Percentiles rank a stretch among this genome's conserved stretches.
phyloP scores from a whole-genome alignment of 2,888 invertebrate genomes.

The Dicycla oo region DNA sequence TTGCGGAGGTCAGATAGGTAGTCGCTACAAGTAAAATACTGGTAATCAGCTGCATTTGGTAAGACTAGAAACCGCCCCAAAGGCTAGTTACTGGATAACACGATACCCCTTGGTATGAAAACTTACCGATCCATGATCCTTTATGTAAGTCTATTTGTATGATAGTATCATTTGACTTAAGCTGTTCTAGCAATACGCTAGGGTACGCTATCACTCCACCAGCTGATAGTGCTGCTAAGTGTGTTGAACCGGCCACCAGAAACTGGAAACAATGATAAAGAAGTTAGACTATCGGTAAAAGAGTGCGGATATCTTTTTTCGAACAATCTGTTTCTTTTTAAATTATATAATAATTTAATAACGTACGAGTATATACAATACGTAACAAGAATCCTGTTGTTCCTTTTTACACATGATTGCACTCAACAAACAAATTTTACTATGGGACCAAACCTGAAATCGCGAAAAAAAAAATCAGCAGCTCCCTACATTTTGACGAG shows the following conservation, averaged over 20 bases:
- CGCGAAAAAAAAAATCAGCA: no score
- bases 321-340: no score
- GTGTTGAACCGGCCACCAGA: slow-evolving; percentile 50
- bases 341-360: no score
- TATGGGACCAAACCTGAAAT: no score
- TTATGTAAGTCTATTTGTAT: slow-evolving; percentile 44
- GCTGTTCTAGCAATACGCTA: slow-evolving; percentile 36
- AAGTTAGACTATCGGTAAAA: background rate
- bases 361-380: no score
- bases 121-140: slow-evolving; percentile 51
- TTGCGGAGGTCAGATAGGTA: background rate
- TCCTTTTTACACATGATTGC: no score
- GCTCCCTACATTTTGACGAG: no score
- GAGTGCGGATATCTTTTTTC: no score
- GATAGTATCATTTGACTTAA: slow-evolving; percentile 38
- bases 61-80: no score
- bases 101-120: background rate
- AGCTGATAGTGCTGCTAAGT: slow-evolving; percentile 41
- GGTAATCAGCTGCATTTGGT: no score
- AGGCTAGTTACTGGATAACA: background rate
- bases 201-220: slow-evolving; percentile 41
- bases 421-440: no score
- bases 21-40: background rate
- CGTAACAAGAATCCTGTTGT: no score
- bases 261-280: slow-evolving; percentile 20